Evolutionary conservation across 2,888 invertebrate species (phyloP), one percentile per base, ranked within the genome.

Genomic region (Ephialtes manifestator): DNA sequence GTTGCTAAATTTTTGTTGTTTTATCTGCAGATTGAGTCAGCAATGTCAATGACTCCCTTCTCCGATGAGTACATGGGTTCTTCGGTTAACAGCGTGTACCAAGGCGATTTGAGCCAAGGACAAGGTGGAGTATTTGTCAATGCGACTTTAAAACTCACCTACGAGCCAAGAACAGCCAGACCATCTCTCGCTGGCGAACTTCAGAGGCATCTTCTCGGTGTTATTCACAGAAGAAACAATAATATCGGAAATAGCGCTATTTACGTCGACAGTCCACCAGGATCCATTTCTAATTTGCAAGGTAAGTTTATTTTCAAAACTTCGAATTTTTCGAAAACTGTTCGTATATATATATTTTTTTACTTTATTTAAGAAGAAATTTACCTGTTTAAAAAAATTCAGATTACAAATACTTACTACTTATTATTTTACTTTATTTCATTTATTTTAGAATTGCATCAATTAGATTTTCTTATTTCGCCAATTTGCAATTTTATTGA

Each of bases 1-100:
- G 51, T 51, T 31, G 15, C 18, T 51, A 0, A 46, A 20, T 18
- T 43, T 28, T 20, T 13, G n/a, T 35, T 68, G 4, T 55, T 28
- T 13, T 39, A 5, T 53, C 20, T 28, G 11, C 93, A 98, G 98
- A 96, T 98, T 92, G 98, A 98, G 94, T 98, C 98, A 0, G 97
- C 98, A 0, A 97, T 98, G 96, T 97, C 97, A 0, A 98, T 98
- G 97, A 98, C 98, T 0, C 97, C 98, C 0, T 97, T 98, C 92
- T 97, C 98, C 0, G 97, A 97, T 90, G 97, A 97, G 90, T 98
- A 98, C 93, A 96, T 98, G 92, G 97, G 97, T 58, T 96, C 97
- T 0, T 95, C 96, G 76, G 96, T 98, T 0, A 98, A 98, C 92
- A 96, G 96, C 15, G 96, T 98, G 10, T 97, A 97, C 92, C 95